Evolutionary conservation across 2,797 vertebrate genomes (phyloP), one percentile per base, ranked within the genome.

Genomic region (Chanos chanos): DNA sequence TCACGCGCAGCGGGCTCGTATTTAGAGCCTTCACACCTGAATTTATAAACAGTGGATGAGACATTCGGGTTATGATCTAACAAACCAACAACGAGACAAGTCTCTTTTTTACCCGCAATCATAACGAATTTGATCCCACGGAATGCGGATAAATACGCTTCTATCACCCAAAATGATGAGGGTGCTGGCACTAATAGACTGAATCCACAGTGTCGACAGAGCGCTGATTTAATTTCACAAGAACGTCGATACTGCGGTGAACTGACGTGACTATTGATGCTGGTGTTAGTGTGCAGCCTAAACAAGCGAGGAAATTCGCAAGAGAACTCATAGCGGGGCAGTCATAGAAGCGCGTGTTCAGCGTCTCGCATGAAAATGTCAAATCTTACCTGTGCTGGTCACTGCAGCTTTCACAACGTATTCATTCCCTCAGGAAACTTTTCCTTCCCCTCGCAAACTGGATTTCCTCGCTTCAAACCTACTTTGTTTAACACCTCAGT

Each of bases 361-460:
- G 44, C 21, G 33, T 36, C 18, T 22, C 27, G n/a, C 13, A 62
- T 31, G n/a, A 39, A 19, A 45, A 59, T 28, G 19, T 37, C 57
- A 48, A 36, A 6, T 58, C 77, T 74, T 77, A 80, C 77, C 77
- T 77, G 73, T 54, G 34, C 66, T 21, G 64, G 58, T 56, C 39
- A 49, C 24, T 21, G 64, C 30, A 22, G 59, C 12, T 47, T 48
- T 64, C 31, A 76, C 60, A 68, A 55, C 31, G 52, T 57, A 15
- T 65, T 70, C 68, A 75, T 71, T 71, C 70, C 67, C 70, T 36
- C 22, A 57, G 74, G 75, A 77, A 80, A 80, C 73, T 80, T 80
- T 77, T 72, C 52, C 51, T 34, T 47, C 51, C 49, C 48, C 64
- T 52, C 28, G 33, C 65, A 58, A 58, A 37, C 44, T 24, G 40